Evolutionary conservation across 2,888 invertebrate genomes (phyloP), one percentile per base, ranked within the genome.

Genomic region (Drosophila lutescens): DNA sequence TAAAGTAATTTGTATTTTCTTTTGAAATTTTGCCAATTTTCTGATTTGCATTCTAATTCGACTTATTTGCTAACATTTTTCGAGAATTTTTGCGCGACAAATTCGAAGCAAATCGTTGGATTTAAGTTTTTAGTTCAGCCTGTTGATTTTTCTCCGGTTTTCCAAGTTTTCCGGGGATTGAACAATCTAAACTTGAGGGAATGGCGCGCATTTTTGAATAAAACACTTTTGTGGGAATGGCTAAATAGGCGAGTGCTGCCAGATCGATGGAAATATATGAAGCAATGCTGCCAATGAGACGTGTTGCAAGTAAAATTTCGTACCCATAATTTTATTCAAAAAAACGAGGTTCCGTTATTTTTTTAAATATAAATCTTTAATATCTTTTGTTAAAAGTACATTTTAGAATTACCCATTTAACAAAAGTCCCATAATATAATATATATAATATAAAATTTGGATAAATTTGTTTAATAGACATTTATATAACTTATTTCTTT

Each of bases 11-110:
- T 49, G 8, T 32, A 32, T 12, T 6, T 15, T 30, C 9, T 10
- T 51, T 36, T n/a, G 36, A 36, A 12, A 20, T 17, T 36, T 36
- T 2, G 10, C 9, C 0, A 15, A 20, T 30, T 20, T 8, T 6
- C 15, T n/a, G 23, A 46, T n/a, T 30, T 20, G 2, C n/a, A 32
- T 65, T 32, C 17, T 20, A 30, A 66, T 36, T 32, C 8, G 12
- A 30, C 30, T 36, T n/a, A 9, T 23, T 46, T 13, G 10, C 8
- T 23, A 26, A 26, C 6, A 26, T 26, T 26, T 26, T 26, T 26
- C 6, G 6, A 26, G 5, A 26, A 6, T 26, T 26, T 26, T 6
- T 26, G 5, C 5, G 26, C 5, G 6, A 6, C 5, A 26, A 26
- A 26, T 26, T 20, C 3, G 20, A 2, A 20, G 20, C 20, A 20